Base-by-base conservation (phyloP, 2,888 invertebrate genomes). In the Xestia sexstrigata region DNA sequence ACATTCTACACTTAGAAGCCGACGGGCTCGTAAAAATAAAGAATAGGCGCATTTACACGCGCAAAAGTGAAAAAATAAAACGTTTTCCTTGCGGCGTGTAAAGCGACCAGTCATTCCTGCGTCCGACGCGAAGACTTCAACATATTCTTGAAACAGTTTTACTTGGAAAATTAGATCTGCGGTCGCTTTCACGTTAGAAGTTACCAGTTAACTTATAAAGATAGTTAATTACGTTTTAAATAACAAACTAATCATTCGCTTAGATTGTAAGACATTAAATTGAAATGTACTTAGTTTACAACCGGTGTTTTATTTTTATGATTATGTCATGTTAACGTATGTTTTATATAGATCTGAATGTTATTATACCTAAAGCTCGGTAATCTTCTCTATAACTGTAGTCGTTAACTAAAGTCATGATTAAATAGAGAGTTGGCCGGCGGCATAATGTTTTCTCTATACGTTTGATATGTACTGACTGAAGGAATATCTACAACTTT, bases 21-120 rank as follows among this genome's bases (percentile, higher is more conserved):
- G 94, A 87, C 93, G 92, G 90, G 86, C 82, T 94, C 94, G 91
- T 95, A 94, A 95, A 88, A 94, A 88, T 84, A 89, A 89, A 86
- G 90, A 90, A 92, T 91, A 92, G 89, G 88, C 87, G 83, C 91
- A 90, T 90, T 91, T 90, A 91, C 88, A 90, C 85, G 86, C 85
- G 87, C 89, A 87, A 90, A 90, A 88, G 87, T 87, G 89, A 91
- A 91, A 91, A 91, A 91, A 91, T 89, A 87, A 91, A 90, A 89
- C 89, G 86, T 85, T 89, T 90, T 89, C 82, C 88, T 87, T 88
- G 89, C 88, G 88, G 89, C 86, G 63, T 71, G 74, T 76, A 81
- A 82, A 82, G 70, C 85, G 82, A 62, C 86, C 82, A 82, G 83
- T 85, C 78, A 85, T 87, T 86, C 76, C 84, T 74, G 75, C 76